These are phyloP conservation scores for Chrysogorgia sp. DNA, from an alignment of 92 coral and sea anemone genomes.

Conservation along the genomic window DNA sequence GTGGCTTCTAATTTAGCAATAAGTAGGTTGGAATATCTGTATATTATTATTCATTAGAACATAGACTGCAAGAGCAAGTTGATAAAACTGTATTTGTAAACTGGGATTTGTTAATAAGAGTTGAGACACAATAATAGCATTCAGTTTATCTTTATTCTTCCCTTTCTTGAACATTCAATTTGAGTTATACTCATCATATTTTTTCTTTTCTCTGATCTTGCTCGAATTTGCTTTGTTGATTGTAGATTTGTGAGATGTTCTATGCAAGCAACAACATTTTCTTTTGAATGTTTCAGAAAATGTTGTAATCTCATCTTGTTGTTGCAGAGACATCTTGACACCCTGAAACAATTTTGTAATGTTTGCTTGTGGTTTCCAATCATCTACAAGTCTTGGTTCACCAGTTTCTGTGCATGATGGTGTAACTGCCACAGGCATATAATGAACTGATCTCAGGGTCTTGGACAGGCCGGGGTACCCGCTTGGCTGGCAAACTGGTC, in stretches of 20 bases:
- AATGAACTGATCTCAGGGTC: no score
- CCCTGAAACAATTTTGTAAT: slow-evolving; percentile 35
- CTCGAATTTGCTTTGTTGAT: slow-evolving; percentile 35
- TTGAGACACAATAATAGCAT: slow-evolving; percentile 8
- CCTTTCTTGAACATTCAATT: slow-evolving; percentile 54
- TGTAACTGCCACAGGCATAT: no score
- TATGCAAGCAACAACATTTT: slow-evolving; percentile 36
- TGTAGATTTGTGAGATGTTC: slow-evolving; percentile 46
- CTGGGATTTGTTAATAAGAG: no score
- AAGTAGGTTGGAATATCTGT: no score
- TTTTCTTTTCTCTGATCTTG: slow-evolving; percentile 47
- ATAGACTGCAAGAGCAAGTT: no score
- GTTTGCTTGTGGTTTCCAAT: slow-evolving; percentile 6
- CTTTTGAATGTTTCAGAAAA: slow-evolving; percentile 45
- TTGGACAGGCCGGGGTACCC: no score
- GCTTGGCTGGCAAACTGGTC: no score
- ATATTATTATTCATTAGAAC: no score
- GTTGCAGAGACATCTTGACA: slow-evolving; percentile 41
- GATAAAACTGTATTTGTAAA: no score
- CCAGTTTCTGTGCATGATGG: no score
- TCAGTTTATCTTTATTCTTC: slow-evolving; percentile 20
- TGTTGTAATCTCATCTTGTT: slow-evolving; percentile 41
- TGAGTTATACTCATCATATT: slow-evolving; percentile 62
- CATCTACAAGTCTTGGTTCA: no score
- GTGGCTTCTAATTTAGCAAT: no score